Evolutionary conservation across 2,797 vertebrate species (phyloP).

Genomic region (Lithobates pipiens): DNA sequence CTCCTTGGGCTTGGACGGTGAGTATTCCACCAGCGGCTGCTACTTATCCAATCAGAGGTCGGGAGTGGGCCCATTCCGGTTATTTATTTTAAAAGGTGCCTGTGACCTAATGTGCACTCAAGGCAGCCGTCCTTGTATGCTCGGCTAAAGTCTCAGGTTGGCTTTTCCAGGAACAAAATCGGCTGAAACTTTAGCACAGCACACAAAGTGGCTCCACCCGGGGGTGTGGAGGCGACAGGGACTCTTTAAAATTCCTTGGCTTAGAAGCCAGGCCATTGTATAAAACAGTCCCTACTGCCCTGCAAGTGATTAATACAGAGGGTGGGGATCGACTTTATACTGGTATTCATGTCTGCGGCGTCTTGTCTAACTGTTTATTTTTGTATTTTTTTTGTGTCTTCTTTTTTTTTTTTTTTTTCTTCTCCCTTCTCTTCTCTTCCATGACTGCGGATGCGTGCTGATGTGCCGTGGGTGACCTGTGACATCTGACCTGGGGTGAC

Average conservation of each 20-base stretch:
- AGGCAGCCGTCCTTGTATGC: too few relatives aligned
- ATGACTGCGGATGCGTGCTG: slow-evolving; percentile 81
- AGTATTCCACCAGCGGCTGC: slow-evolving; percentile 69
- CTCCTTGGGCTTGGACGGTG: slow-evolving; percentile 82
- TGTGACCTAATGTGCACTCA: not conserved
- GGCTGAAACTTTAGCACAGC: too few relatives aligned
- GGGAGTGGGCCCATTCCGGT: too few relatives aligned
- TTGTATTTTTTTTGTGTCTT: slow-evolving; percentile 71
- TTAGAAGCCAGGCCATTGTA: not conserved
- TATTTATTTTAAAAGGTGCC: not conserved
- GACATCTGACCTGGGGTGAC: slow-evolving; percentile 77
- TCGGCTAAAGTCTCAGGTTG: too few relatives aligned
- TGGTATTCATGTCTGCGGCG: not conserved
- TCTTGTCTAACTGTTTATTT: slow-evolving; percentile 56
- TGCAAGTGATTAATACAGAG: slow-evolving; percentile 12
- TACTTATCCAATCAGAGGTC: not conserved
- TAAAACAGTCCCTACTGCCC: not conserved
- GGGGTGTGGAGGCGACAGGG: not conserved
- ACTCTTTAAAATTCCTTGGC: slow-evolving; percentile 4
- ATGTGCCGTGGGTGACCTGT: slow-evolving; percentile 71
- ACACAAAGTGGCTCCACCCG: not conserved
- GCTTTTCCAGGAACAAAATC: too few relatives aligned
- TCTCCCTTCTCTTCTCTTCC: slow-evolving; percentile 95
- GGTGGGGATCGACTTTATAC: slow-evolving; percentile 22
- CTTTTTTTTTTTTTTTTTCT: slow-evolving; percentile 79